These are phyloP conservation scores for Polydesmus complanatus DNA, from an alignment of 2,888 invertebrate genomes.

Conservation along the genomic window DNA sequence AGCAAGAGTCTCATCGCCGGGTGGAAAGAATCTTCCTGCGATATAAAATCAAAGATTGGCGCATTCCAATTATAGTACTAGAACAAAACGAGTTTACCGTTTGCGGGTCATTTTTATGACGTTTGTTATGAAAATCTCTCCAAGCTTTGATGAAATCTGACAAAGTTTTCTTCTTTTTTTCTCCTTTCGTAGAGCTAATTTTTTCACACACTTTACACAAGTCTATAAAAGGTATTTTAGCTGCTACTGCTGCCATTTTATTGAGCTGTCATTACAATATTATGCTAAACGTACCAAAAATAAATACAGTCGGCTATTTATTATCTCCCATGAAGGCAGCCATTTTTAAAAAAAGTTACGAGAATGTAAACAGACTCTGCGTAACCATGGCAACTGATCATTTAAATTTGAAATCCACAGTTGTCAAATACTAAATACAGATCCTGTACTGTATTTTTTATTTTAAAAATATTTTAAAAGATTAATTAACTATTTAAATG, in stretches of 20 bases:
- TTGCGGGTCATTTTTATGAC: slow-evolving; percentile 25
- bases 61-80: too few relatives aligned
- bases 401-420: too few relatives aligned
- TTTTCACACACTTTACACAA: slow-evolving; percentile 43
- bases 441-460: too few relatives aligned
- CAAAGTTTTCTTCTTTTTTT: slow-evolving; percentile 31
- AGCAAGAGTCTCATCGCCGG: slow-evolving; percentile 63
- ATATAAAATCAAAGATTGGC: slow-evolving; percentile 24
- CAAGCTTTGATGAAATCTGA: slow-evolving; percentile 32
- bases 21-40: slow-evolving; percentile 43
- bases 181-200: slow-evolving; percentile 36
- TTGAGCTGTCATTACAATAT: neutral
- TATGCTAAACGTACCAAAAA: neutral
- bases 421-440: too few relatives aligned
- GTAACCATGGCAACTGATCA: neutral
- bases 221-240: slow-evolving; percentile 30
- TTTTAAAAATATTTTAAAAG: too few relatives aligned
- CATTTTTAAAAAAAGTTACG: neutral
- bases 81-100: too few relatives aligned
- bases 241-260: slow-evolving; percentile 11
- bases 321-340: too few relatives aligned
- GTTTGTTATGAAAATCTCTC: slow-evolving; percentile 30
- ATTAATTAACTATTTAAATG: too few relatives aligned
- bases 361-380: neutral
- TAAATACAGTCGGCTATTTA: too few relatives aligned